Conservation (phyloP, 2,113 vertebrate genomes). For the Daphoenositta chrysoptera region DNA sequence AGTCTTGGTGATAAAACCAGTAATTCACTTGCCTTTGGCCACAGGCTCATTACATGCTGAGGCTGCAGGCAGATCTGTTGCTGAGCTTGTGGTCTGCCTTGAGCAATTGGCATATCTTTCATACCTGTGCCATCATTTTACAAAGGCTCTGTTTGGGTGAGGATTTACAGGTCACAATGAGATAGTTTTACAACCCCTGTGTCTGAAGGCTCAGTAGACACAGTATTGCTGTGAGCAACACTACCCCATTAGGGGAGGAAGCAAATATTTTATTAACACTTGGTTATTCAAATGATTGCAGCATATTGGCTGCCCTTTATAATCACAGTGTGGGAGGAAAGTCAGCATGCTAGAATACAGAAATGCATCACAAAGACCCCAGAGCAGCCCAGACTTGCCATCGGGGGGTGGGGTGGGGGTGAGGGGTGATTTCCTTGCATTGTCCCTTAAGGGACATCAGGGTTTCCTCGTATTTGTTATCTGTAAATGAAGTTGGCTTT, state of each 20-base stretch:
- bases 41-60: not conserved
- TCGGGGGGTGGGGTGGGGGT: rapidly evolving
- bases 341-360: not conserved
- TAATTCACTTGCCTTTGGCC: not conserved
- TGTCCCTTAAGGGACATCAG: too few relatives aligned
- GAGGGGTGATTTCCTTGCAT: not conserved
- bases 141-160: not conserved
- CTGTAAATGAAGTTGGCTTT: not conserved
- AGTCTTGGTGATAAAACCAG: not conserved
- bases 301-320: not conserved
- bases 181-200: not conserved
- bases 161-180: not conserved
- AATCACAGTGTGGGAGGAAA: not conserved
- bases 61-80: not conserved
- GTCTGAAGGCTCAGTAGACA: not conserved
- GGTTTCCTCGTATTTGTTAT: rapidly evolving
- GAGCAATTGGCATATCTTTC: not conserved
- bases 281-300: not conserved
- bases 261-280: not conserved
- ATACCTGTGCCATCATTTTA: not conserved
- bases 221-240: not conserved
- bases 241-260: not conserved
- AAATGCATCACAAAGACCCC: not conserved
- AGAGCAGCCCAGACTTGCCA: not conserved
- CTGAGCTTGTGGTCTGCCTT: not conserved